A percentile compares a stretch with the other conserved stretches of the same genome.
phyloP scores from a whole-genome alignment of 2,797 vertebrate genomes.

The Myotis daubentonii region DNA sequence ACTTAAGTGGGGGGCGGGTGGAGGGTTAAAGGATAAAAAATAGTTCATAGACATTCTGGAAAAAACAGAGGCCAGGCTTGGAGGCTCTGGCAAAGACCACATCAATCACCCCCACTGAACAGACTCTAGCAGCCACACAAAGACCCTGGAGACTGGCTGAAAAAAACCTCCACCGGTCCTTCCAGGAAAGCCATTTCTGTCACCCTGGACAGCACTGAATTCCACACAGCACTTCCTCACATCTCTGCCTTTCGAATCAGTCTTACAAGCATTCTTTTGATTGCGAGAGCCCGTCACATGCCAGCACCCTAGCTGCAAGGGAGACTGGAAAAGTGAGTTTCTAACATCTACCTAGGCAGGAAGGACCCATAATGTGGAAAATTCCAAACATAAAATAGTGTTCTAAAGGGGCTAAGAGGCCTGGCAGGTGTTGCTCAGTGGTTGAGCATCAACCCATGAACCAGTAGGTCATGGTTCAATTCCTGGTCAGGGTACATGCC shows the following conservation, averaged over 20 bases:
- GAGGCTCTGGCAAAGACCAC: background rate
- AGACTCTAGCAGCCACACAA: background rate
- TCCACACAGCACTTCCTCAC: background rate
- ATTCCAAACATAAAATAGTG: background rate
- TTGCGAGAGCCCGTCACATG: background rate
- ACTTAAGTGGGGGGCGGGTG: background rate
- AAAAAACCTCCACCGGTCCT: background rate
- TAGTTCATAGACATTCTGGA: background rate
- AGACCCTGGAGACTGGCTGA: background rate
- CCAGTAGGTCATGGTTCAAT: too few species aligned
- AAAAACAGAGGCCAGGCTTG: background rate
- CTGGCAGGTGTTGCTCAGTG: too few species aligned
- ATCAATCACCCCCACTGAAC: background rate
- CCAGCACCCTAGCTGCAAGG: background rate
- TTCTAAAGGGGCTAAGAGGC: background rate
- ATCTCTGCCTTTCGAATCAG: background rate
- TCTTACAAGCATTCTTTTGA: background rate
- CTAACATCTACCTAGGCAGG: background rate
- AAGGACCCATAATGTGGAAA: background rate
- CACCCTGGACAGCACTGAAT: background rate
- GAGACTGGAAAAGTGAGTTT: background rate
- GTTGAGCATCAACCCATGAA: too few species aligned
- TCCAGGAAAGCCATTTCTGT: background rate
- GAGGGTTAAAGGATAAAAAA: conserved; percentile 18
- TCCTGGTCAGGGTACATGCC: too few species aligned